Base-by-base conservation (phyloP, 2,888 invertebrate species). In the Blastobasis adustella region DNA sequence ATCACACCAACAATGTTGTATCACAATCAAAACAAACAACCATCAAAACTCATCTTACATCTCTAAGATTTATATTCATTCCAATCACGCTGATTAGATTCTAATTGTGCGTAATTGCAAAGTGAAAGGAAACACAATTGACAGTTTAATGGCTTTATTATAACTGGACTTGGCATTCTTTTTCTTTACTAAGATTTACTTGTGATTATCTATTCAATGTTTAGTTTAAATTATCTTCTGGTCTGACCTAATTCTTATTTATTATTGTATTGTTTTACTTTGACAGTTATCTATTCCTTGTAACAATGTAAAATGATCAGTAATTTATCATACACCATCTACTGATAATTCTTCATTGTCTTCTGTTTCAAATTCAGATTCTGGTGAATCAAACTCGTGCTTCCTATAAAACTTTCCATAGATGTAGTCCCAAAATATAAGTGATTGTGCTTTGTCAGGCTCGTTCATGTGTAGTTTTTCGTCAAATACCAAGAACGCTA, bases 371-470 rank as follows among this genome's bases (percentile, higher is more conserved):
- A 40, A 40, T 23, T 23, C 42, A 44, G 23, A 23, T 23, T 23
- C 45, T 36, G n/a, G 40, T 50, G 10, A 37, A 50, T 47, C 49
- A 5, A 54, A 51, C 6, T 46, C 47, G 55, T 73, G 67, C 44
- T 58, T 57, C 54, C 62, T 78, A 47, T 82, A 80, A 58, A 79
- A 86, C 45, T 64, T 73, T 4, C 60, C 66, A 49, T 84, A 86
- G 52, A 87, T 73, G 10, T 71, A 69, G 23, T 85, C 81, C 84
- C 84, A 85, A 52, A 86, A 82, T 6, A 61, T 48, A 0, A 84
- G 61, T 4, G 69, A 66, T 10, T 71, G 69, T 46, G 69, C 73
- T 5, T 57, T 53, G 0, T 62, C 57, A 0, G 62, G 60, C 1
- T 60, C 50, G 10, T 44, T 58, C 65, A 81, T 69, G 3, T 48